phyloP scores from a whole-genome alignment of 2,797 vertebrate species.

The Zenarchopterus dispar region DNA sequence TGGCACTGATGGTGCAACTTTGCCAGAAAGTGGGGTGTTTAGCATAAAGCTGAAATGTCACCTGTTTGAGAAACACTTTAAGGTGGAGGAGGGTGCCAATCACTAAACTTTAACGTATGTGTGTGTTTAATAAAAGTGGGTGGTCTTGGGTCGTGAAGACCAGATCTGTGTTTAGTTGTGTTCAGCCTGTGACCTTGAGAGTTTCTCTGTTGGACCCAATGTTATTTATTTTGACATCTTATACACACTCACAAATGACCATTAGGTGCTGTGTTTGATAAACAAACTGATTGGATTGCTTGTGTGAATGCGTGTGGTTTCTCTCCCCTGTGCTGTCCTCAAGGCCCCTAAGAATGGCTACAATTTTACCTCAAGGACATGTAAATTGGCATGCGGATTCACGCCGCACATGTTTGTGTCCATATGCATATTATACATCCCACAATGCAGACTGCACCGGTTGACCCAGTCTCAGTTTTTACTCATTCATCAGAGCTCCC shows the following conservation, averaged over 20 bases:
- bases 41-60: conserved; percentile 56
- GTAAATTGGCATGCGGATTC: conserved; percentile 55
- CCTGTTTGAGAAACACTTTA: conserved; percentile 48
- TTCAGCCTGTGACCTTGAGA: conserved; percentile 79
- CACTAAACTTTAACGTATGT: conserved; percentile 58
- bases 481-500: conserved; percentile 59
- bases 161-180: conserved; percentile 80
- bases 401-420: conserved; percentile 18
- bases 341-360: conserved; percentile 61
- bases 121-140: conserved; percentile 80
- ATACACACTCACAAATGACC: conserved; percentile 82
- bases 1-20: conserved; percentile 33
- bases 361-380: conserved; percentile 75
- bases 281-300: conserved; percentile 87
- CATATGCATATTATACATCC: conserved; percentile 33
- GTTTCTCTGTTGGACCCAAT: conserved; percentile 70
- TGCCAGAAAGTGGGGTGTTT: conserved; percentile 33
- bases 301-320: conserved; percentile 79
- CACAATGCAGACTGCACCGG: conserved; percentile 48
- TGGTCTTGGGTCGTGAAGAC: conserved; percentile 77
- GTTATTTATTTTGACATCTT: conserved; percentile 83
- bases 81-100: conserved; percentile 47
- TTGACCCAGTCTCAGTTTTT: conserved; percentile 65
- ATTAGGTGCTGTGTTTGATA: conserved; percentile 86
- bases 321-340: conserved; percentile 67